A percentile compares a stretch with the other conserved stretches of the same genome.
These are phyloP conservation scores for sheep (Ovis aries) DNA, from an alignment of 2,113 vertebrate species.

Conservation along the genomic window DNA sequence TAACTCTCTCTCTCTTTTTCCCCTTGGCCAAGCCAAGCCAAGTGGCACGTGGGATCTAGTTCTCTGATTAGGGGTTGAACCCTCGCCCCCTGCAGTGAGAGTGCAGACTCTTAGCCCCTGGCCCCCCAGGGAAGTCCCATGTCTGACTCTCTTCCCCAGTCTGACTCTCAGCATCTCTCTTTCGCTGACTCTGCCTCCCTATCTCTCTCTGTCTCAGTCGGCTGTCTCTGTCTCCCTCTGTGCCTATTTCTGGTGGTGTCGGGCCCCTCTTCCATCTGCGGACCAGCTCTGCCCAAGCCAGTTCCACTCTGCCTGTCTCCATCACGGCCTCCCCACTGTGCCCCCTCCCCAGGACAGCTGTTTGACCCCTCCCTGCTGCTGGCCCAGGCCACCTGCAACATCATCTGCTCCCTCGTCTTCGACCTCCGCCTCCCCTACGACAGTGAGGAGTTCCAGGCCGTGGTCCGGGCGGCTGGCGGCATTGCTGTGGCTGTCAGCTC, in stretches of 20 bases:
- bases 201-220: background rate
- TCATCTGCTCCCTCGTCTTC: conserved; percentile 63
- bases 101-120: background rate
- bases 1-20: background rate
- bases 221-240: background rate
- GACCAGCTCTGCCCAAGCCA: background rate
- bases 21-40: background rate
- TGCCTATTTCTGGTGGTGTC: background rate
- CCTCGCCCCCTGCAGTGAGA: background rate
- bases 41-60: background rate
- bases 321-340: background rate
- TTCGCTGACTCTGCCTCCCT: background rate
- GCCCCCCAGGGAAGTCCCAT: background rate
- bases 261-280: too few relatives aligned
- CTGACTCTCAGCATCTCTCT: background rate
- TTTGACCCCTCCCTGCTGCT: conserved; percentile 68
- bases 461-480: conserved; percentile 31
- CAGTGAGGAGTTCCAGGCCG: conserved; percentile 69
- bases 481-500: conserved; percentile 33
- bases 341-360: background rate
- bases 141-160: too few relatives aligned
- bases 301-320: background rate
- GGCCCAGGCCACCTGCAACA: conserved; percentile 67
- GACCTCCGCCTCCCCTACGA: conserved; percentile 60
- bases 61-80: background rate